These are phyloP conservation scores for Muscidifurax raptorellus DNA, from an alignment of 1,140 invertebrate genomes.

Conservation along the genomic window DNA sequence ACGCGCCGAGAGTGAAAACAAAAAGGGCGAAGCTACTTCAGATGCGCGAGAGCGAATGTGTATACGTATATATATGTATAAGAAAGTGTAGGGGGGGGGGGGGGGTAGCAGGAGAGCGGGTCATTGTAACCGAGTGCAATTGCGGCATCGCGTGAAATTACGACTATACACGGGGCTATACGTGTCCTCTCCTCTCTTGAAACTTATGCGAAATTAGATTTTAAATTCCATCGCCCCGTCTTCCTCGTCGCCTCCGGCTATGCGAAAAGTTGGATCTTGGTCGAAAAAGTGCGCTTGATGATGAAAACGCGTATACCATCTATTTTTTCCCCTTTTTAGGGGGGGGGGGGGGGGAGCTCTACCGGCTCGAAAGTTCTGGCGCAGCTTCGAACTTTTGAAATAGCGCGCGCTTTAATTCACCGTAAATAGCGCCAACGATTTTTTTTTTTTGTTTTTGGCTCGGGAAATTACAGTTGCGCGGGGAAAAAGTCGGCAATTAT, in stretches of 20 bases:
- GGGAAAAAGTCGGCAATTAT: neutral
- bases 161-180: constrained; percentile 26
- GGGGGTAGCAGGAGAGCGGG: too few relatives aligned
- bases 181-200: constrained; percentile 55
- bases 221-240: constrained; percentile 62
- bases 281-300: neutral
- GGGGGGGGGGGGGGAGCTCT: too few relatives aligned
- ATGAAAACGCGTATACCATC: constrained; percentile 1
- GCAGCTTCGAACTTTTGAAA: neutral
- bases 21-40: constrained; percentile 15
- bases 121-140: constrained; percentile 51
- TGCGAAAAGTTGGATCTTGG: neutral
- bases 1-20: constrained; percentile 10
- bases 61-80: neutral
- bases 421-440: neutral
- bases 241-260: neutral
- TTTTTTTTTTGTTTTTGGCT: neutral
- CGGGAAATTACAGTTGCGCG: neutral
- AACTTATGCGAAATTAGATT: constrained; percentile 70
- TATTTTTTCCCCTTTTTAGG: neutral
- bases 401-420: neutral
- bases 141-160: constrained; percentile 59
- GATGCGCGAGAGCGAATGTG: neutral
- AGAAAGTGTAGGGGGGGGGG: constrained; percentile 28
- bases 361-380: neutral